Evolutionary conservation across 2,888 invertebrate species (phyloP).

Genomic region (Notodonta ziczac): DNA sequence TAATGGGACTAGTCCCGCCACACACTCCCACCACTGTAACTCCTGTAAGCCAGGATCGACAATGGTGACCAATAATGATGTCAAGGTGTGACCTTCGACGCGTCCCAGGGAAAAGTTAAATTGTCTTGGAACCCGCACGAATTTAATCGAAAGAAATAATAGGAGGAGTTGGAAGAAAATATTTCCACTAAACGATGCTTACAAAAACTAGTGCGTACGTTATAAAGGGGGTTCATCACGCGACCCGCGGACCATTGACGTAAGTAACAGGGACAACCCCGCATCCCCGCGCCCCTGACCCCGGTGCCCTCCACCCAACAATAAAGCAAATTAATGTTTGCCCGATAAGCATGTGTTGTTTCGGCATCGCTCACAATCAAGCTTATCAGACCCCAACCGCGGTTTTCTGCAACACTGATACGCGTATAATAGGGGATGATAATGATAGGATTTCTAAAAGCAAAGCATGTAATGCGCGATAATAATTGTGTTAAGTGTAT

Average conservation of each 20-base stretch:
- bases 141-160: too few species aligned
- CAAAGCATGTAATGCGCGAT: not conserved
- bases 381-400: slow-evolving; percentile 22
- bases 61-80: too few species aligned
- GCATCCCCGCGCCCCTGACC: slow-evolving; percentile 23
- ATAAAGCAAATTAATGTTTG: slow-evolving; percentile 77
- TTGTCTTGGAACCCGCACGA: too few species aligned
- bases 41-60: too few species aligned
- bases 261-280: slow-evolving; percentile 55
- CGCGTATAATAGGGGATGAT: not conserved
- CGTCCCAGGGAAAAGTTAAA: too few species aligned
- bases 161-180: too few species aligned
- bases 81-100: too few species aligned
- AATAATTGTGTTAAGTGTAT: not conserved
- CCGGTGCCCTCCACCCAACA: slow-evolving; percentile 51
- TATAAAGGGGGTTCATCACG: slow-evolving; percentile 44
- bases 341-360: slow-evolving; percentile 59
- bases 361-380: slow-evolving; percentile 39
- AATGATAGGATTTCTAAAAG: not conserved
- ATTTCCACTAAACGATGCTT: not conserved
- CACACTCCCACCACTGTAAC: too few species aligned
- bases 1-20: too few species aligned
- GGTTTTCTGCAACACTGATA: not conserved
- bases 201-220: slow-evolving; percentile 1
- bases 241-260: slow-evolving; percentile 65